Evolutionary conservation across 2,113 vertebrate genomes (phyloP), one percentile per base, ranked within the genome.

Genomic region (Panthera tigris): DNA sequence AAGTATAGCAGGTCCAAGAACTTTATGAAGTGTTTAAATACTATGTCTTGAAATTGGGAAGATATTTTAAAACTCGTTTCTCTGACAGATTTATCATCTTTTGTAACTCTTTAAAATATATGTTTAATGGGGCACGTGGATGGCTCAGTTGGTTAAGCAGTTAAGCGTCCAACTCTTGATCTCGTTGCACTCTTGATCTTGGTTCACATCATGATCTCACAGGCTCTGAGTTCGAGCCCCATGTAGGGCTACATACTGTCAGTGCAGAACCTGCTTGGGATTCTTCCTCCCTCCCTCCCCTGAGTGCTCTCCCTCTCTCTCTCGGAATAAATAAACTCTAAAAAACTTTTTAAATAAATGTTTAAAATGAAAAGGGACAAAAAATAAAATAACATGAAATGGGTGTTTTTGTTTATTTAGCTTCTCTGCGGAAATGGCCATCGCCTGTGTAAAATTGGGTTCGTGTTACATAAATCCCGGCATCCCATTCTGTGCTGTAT

Each of bases 51-150:
- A 94, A 12, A 68, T 3, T 50, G 45, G 27, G 73, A 27, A 82
- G 15, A 69, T 29, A 79, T 90, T 83, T 93, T 95, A 63, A 94
- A 93, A 81, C 15, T 57, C 83, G 80, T 69, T 91, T 48, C 23
- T 92, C 33, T 93, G 21, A 74, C 14, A 15, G 29, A n/a, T 29
- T 74, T 48, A 66, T 79, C 74, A 18, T 66, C 76, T 33, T 79
- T 68, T 89, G 33, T 52, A 76, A 21, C 4, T 39, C 39, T 79
- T 95, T 33, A 92, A 80, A 83, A 52, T 33, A 45, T 71, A 88
- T 19, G 23, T 68, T 65, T 85, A 61, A 81, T 61, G 57, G 57
- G 57, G 57, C 21, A 61, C 57, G 0, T 61, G 57, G 57, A 3
- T 23, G 57, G 57, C 57, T 61, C 57, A 61, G 8, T 25, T 7